Evolutionary conservation across 64 coral and sea anemone genomes (phyloP), one percentile per base, ranked within the genome.

Genomic region (Pocillopora damicornis): DNA sequence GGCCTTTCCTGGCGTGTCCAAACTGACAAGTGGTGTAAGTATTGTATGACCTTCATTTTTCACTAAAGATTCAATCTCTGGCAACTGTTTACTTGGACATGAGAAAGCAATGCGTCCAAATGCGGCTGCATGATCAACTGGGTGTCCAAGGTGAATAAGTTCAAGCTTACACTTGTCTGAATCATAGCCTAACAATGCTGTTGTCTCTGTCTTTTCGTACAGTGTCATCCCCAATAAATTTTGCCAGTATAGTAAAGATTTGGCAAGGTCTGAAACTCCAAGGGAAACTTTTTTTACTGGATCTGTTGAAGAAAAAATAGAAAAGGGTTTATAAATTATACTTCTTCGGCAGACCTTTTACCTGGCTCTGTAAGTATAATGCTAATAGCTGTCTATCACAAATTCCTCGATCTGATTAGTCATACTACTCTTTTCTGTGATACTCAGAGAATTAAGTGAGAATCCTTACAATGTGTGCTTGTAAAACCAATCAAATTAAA

Each of bases 21-120:
- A 74, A 38, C 87, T 86, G 34, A 92, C 88, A 59, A 98, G 79
- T 37, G 96, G 93, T 2, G 93, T 98, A 30, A 98, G 13, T 22
- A 98, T 88, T 17, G 90, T 75, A 69, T 98, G 88, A 7, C 90
- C 93, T 36, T 77, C 90, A 62, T 78, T 64, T 67, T 95, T 90
- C 5, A 88, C 74, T 18, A 37, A 63, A 30, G 74, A 87, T 76
- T 98, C 87, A 88, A 98, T 98, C 9, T 23, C 76, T 23, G 90
- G 71, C 35, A 92, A 76, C 81, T 98, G 82, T 35, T 88, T 64
- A 13, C 89, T 79, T 10, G 96, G 96, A 63, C 96, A 98, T 7
- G 93, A 90, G 63, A 98, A 98, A 23, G 96, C 96, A 68, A 98
- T 95, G 65, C 96, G 90, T 25, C 96, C 96, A 93, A 95, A 98